phyloP scores from a whole-genome alignment of 1,140 invertebrate genomes.

The Zaprionus lachaisei region DNA sequence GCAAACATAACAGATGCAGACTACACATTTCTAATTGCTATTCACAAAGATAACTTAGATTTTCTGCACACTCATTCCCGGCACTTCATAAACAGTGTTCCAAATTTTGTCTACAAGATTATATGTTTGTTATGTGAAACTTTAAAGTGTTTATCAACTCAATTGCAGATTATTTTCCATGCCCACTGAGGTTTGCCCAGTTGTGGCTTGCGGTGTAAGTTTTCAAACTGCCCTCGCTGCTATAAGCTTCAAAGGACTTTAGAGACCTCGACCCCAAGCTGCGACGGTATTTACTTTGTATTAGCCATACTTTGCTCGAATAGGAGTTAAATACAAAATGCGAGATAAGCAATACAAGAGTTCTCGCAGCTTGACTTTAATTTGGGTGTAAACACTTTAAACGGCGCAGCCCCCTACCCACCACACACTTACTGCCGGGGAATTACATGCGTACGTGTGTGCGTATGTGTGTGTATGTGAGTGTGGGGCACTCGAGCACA shows the following conservation, averaged over 20 bases:
- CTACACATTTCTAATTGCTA: neutral
- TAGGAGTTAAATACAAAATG: slow-evolving; percentile 32
- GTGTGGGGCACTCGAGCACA: slow-evolving; percentile 20
- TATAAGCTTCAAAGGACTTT: slow-evolving; percentile 42
- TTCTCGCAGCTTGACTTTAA: slow-evolving; percentile 70
- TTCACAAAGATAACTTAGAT: neutral
- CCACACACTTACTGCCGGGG: neutral
- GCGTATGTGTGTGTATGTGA: neutral
- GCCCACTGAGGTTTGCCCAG: neutral
- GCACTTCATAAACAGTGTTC: neutral
- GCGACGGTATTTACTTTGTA: slow-evolving; percentile 70
- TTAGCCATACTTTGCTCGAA: slow-evolving; percentile 52
- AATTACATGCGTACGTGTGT: slow-evolving; percentile 34
- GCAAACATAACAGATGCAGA: too few relatives aligned
- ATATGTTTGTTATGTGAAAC: too few relatives aligned
- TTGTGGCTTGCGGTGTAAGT: neutral
- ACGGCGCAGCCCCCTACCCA: slow-evolving; percentile 23
- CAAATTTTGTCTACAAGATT: neutral
- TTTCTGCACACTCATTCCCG: neutral
- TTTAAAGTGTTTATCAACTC: neutral
- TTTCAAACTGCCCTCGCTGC: slow-evolving; percentile 9
- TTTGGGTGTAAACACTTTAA: slow-evolving; percentile 82
- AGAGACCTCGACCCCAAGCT: slow-evolving; percentile 31
- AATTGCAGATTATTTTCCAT: neutral
- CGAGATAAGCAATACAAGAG: slow-evolving; percentile 44